Conservation (phyloP, 2,797 vertebrate species). For the Merluccius polli region DNA sequence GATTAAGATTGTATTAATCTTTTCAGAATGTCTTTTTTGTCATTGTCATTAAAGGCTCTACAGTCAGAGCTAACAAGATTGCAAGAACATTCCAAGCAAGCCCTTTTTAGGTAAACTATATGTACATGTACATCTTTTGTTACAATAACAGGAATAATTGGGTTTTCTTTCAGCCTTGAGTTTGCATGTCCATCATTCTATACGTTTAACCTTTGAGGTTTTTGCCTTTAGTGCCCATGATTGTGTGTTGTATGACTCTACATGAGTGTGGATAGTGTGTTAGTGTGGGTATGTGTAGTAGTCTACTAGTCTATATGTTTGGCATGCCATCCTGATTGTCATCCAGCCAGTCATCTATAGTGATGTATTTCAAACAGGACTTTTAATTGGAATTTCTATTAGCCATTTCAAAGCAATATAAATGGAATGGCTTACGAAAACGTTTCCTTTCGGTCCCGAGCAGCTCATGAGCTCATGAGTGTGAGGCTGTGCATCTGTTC, state of each 20-base stretch:
- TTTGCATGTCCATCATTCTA: not conserved
- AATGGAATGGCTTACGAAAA: not conserved
- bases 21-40: not conserved
- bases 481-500: constrained; percentile 13
- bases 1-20: not conserved
- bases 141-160: not conserved
- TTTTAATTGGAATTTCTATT: too few species aligned
- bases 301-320: not conserved
- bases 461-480: not conserved
- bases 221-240: not conserved
- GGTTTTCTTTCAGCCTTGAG: not conserved
- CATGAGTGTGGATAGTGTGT: not conserved
- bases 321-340: not conserved
- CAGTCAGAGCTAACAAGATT: constrained; percentile 67
- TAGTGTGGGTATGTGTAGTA: not conserved
- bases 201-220: not conserved
- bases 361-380: not conserved
- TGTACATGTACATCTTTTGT: not conserved
- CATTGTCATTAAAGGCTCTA: constrained; percentile 57
- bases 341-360: not conserved
- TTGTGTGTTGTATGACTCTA: too few species aligned
- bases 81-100: constrained; percentile 69
- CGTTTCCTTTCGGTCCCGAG: not conserved
- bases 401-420: not conserved
- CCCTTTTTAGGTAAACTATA: constrained; percentile 67